phyloP scores from a whole-genome alignment of 1,140 invertebrate genomes.

The Aphaenogaster floridana region DNA sequence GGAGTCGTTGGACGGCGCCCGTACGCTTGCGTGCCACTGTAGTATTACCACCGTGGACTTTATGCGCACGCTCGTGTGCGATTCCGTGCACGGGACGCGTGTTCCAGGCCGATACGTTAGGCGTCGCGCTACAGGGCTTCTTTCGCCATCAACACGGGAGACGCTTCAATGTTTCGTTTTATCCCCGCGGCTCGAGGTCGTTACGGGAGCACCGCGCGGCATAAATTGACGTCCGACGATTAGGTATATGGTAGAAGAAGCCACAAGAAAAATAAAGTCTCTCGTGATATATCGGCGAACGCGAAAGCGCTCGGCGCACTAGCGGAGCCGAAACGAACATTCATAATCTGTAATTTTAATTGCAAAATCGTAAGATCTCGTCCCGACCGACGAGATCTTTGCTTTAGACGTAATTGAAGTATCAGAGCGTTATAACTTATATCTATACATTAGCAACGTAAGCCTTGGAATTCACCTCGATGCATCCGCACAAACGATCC shows the following conservation, averaged over 20 bases:
- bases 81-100: conserved; percentile 52
- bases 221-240: conserved; percentile 46
- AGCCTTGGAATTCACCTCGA: not conserved
- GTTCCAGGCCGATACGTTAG: conserved; percentile 25
- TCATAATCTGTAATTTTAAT: not conserved
- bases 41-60: conserved; percentile 68
- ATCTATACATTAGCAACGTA: not conserved
- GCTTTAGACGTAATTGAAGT: not conserved
- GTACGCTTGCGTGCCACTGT: conserved; percentile 76
- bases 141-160: conserved; percentile 34
- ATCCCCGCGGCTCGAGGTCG: conserved; percentile 35
- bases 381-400: not conserved
- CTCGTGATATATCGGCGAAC: conserved; percentile 38
- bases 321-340: conserved; percentile 38
- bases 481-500: not conserved
- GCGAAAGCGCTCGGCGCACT: conserved; percentile 33
- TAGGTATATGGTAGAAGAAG: conserved; percentile 13
- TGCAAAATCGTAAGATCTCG: not conserved
- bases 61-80: conserved; percentile 48
- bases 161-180: conserved; percentile 19
- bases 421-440: not conserved
- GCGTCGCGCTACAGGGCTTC: conserved; percentile 45
- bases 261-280: conserved; percentile 8
- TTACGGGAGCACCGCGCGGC: conserved; percentile 31
- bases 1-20: conserved; percentile 76